phyloP scores from a whole-genome alignment of 2,113 vertebrate genomes.

The Forbesichthys papilliferus region DNA sequence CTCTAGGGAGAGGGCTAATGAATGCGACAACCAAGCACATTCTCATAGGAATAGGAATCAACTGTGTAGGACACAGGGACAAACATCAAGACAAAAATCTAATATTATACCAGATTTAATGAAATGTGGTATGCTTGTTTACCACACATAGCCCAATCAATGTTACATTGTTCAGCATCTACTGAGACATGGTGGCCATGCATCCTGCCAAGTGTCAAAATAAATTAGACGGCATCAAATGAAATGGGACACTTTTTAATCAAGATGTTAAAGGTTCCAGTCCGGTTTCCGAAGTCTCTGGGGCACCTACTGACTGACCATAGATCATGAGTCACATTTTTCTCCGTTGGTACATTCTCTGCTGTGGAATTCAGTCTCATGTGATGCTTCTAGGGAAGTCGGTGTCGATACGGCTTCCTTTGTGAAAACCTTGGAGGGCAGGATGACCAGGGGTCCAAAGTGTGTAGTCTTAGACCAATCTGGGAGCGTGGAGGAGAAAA shows the following conservation, averaged over 20 bases:
- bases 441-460: constrained; percentile 53
- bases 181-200: background rate
- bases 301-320: background rate
- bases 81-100: too few relatives aligned
- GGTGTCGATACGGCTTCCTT: background rate
- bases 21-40: too few relatives aligned
- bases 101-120: background rate
- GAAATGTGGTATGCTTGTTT: background rate
- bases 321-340: background rate
- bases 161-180: constrained; percentile 20
- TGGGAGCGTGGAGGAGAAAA: constrained; percentile 24
- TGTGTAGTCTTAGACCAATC: constrained; percentile 27
- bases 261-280: background rate
- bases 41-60: too few relatives aligned
- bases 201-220: background rate
- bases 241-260: too few relatives aligned
- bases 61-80: too few relatives aligned
- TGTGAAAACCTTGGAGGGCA: constrained; percentile 10
- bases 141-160: background rate
- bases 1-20: too few relatives aligned
- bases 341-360: background rate
- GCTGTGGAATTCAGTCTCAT: constrained; percentile 5
- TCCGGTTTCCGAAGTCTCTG: background rate
- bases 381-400: constrained; percentile 2
- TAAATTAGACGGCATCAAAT: background rate